Conservation (phyloP, 2,113 vertebrate genomes). For the Oryzias celebensis region DNA sequence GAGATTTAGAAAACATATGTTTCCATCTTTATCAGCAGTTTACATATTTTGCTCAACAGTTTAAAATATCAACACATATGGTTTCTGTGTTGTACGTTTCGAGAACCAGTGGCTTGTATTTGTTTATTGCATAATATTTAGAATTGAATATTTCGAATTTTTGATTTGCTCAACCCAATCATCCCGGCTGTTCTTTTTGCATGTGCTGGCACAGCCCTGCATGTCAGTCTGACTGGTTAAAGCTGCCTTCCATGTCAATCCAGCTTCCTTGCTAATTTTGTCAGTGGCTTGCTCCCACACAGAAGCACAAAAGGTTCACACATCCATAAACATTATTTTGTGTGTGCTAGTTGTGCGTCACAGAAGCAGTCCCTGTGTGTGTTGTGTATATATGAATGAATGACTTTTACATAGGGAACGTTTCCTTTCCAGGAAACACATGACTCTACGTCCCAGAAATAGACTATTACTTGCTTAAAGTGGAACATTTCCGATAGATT, state of each 20-base stretch:
- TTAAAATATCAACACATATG: too few relatives aligned
- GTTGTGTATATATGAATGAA: slow-evolving; percentile 68
- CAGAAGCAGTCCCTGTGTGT: slow-evolving; percentile 49
- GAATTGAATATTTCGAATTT: neutral
- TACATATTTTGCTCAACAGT: too few relatives aligned
- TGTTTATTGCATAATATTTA: too few relatives aligned
- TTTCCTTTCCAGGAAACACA: slow-evolving; percentile 54
- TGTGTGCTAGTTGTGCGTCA: slow-evolving; percentile 62
- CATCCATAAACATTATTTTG: slow-evolving; percentile 63
- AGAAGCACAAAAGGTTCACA: slow-evolving; percentile 49
- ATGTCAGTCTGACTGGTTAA: slow-evolving; percentile 20
- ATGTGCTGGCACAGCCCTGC: slow-evolving; percentile 21
- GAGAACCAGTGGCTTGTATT: too few relatives aligned
- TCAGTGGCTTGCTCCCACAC: slow-evolving; percentile 19
- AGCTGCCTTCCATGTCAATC: neutral
- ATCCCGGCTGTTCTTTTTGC: slow-evolving; percentile 8
- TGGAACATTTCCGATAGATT: slow-evolving; percentile 59
- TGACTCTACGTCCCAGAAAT: slow-evolving; percentile 69
- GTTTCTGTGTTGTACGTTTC: too few relatives aligned
- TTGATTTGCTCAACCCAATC: neutral
- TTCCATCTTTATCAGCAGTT: too few relatives aligned
- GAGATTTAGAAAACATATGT: too few relatives aligned
- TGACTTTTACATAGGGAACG: slow-evolving; percentile 45
- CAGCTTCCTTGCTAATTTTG: neutral
- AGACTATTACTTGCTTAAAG: slow-evolving; percentile 59